Percentiles rank a stretch among this genome's conserved stretches.
Conservation (phyloP, 2,888 invertebrate species). For the Andrena chrysosceles region DNA sequence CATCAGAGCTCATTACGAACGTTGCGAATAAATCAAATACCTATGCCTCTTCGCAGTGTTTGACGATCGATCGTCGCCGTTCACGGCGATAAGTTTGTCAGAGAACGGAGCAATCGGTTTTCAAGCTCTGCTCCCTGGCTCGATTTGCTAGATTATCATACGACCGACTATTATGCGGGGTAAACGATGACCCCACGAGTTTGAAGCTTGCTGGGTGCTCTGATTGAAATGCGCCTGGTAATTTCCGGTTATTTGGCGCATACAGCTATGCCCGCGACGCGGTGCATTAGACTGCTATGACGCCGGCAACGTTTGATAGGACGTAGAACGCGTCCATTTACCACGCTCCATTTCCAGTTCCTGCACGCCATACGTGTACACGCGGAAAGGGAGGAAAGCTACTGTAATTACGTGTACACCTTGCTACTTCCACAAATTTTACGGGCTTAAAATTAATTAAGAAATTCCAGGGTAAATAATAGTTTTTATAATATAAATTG, state of each 20-base stretch:
- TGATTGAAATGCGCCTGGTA: conserved; percentile 79
- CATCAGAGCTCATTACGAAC: conserved; percentile 22
- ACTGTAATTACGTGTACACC: conserved; percentile 13
- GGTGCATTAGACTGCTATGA: conserved; percentile 70
- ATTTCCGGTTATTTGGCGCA: conserved; percentile 79
- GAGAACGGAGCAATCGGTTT: conserved; percentile 62
- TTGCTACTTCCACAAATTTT: not conserved
- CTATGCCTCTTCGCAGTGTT: conserved; percentile 43
- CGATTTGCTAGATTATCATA: conserved; percentile 76
- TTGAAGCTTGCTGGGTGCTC: conserved; percentile 60
- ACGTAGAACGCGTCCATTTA: conserved; percentile 62
- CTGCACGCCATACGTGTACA: conserved; percentile 4
- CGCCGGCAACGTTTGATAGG: conserved; percentile 69
- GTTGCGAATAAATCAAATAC: conserved; percentile 14
- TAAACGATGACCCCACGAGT: conserved; percentile 73
- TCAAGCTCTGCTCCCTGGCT: conserved; percentile 47
- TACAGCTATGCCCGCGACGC: conserved; percentile 69
- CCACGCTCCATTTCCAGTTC: conserved; percentile 67
- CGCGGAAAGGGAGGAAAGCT: conserved; percentile 21
- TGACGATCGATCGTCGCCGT: conserved; percentile 49
- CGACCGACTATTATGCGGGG: conserved; percentile 73
- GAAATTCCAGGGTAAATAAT: no score
- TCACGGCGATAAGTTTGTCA: conserved; percentile 35
- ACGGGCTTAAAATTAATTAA: not conserved
- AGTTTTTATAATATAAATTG: no score